Percentiles rank a stretch among this genome's conserved stretches.
Evolutionary conservation across 1,140 invertebrate species (phyloP).

Genomic region (Ephestia elutella): DNA sequence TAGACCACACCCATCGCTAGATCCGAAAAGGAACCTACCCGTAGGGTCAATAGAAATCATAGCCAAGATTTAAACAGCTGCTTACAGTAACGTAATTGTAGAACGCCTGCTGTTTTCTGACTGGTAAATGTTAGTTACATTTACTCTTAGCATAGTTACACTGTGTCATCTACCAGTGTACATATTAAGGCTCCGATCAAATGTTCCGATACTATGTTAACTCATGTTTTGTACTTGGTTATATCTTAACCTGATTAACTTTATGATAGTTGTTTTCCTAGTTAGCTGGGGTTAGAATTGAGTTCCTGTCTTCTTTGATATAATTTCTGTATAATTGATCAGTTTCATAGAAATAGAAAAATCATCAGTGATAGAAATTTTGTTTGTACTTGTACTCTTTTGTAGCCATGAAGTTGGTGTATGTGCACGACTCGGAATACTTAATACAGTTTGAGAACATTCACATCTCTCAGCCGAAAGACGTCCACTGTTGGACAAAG

Average conservation of each 20-base stretch:
- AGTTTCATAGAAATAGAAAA: too few relatives aligned
- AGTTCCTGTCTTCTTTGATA: too few relatives aligned
- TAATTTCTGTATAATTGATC: too few relatives aligned
- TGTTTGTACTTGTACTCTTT: too few relatives aligned
- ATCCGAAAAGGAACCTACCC: constrained; percentile 13
- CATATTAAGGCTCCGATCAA: not conserved
- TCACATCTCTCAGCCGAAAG: too few relatives aligned
- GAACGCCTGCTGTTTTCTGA: constrained; percentile 10
- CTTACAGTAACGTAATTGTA: constrained; percentile 14
- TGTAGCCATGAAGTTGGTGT: too few relatives aligned
- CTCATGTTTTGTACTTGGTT: not conserved
- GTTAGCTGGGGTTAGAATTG: too few relatives aligned
- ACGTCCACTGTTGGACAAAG: too few relatives aligned
- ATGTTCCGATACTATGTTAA: not conserved
- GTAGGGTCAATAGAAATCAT: constrained; percentile 12
- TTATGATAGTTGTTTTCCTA: not conserved
- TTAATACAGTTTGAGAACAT: too few relatives aligned
- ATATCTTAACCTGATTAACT: not conserved
- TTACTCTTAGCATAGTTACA: not conserved
- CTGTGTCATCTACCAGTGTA: not conserved
- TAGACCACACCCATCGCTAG: not conserved
- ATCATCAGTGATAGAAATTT: too few relatives aligned
- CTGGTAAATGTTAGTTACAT: constrained; percentile 1
- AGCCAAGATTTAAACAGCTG: constrained; percentile 13
- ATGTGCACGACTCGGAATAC: too few relatives aligned